Conservation (phyloP, 2,888 invertebrate species). For the Cremastinae sp. region DNA sequence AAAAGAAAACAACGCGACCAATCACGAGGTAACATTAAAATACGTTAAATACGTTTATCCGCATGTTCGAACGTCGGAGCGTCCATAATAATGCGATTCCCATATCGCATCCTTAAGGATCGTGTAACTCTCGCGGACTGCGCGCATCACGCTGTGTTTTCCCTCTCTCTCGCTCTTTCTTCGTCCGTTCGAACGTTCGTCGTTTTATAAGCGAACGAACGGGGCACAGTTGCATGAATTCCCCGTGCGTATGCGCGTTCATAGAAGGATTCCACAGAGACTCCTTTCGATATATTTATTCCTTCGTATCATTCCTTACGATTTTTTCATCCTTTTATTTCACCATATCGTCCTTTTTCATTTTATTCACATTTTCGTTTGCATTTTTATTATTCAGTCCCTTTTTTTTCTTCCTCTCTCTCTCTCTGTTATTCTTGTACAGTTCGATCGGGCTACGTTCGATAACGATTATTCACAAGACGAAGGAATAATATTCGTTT, state of each 20-base stretch:
- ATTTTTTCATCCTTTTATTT: slow-evolving; percentile 32
- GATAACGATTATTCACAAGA: slow-evolving; percentile 66
- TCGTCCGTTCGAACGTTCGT: slow-evolving; percentile 58
- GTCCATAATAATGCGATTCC: slow-evolving; percentile 69
- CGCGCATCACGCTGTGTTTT: slow-evolving; percentile 50
- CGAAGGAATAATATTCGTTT: slow-evolving; percentile 64
- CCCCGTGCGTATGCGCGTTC: slow-evolving; percentile 45
- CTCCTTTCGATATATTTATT: no score
- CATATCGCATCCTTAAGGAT: slow-evolving; percentile 67
- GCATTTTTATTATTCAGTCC: slow-evolving; percentile 8
- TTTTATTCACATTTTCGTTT: slow-evolving; percentile 32
- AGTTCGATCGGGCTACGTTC: slow-evolving; percentile 63
- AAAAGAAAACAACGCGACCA: slow-evolving; percentile 18
- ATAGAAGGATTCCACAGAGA: slow-evolving; percentile 37
- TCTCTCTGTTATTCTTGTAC: slow-evolving; percentile 53
- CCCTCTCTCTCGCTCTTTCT: slow-evolving; percentile 22
- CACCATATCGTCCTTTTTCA: slow-evolving; percentile 37
- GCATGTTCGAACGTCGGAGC: slow-evolving; percentile 69
- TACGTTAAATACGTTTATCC: slow-evolving; percentile 71
- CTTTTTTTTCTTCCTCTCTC: slow-evolving; percentile 7
- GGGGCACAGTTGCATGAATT: slow-evolving; percentile 33
- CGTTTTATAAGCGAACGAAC: slow-evolving; percentile 43
- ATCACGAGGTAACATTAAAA: slow-evolving; percentile 15
- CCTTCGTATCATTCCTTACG: background rate
- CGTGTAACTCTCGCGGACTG: slow-evolving; percentile 65